Evolutionary conservation across 2,797 vertebrate species (phyloP).

Genomic region (Poecile montanus): DNA sequence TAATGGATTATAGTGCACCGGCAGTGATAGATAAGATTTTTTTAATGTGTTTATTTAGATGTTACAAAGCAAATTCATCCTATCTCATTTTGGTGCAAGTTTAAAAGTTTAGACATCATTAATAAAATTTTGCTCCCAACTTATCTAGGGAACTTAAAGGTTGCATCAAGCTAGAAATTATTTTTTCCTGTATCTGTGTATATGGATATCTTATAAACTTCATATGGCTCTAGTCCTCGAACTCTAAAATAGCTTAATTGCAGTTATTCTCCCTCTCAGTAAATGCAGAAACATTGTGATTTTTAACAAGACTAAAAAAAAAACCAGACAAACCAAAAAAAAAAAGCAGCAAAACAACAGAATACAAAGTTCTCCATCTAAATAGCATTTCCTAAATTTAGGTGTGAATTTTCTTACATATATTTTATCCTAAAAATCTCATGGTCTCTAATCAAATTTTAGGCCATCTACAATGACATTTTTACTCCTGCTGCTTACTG

Average conservation of each 20-base stretch:
- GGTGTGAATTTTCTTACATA: slow-evolving; percentile 8
- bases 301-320: neutral
- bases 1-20: neutral
- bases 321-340: neutral
- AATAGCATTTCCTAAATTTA: neutral
- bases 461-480: neutral
- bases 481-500: neutral
- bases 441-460: slow-evolving; percentile 10
- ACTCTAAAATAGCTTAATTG: neutral
- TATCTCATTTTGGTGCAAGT: neutral
- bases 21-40: neutral
- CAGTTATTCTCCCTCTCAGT: neutral
- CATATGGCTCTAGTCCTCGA: neutral
- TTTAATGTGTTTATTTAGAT: neutral
- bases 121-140: neutral
- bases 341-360: neutral
- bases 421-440: slow-evolving; percentile 6
- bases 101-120: neutral
- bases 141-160: neutral
- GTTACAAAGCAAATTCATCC: neutral
- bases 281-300: neutral
- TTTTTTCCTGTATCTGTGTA: neutral
- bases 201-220: neutral
- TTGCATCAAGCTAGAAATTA: neutral
- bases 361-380: neutral